Evolutionary conservation across 2,797 vertebrate genomes (phyloP).

Genomic region (Eleutherodactylus coqui): DNA sequence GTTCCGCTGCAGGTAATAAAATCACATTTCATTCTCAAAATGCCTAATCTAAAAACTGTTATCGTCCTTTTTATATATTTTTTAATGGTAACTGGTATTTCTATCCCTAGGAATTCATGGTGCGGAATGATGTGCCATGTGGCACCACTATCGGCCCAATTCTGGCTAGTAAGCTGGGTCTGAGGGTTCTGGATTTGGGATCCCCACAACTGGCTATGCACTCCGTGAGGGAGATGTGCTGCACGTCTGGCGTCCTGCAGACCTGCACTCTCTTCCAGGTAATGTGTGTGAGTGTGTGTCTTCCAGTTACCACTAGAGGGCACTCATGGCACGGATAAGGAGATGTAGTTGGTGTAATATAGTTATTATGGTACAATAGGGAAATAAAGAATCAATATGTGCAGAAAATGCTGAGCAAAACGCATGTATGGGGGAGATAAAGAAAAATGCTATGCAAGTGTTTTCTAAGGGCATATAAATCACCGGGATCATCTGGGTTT

Average conservation of each 20-base stretch:
- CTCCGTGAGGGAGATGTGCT: conserved; percentile 97
- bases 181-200: conserved; percentile 91
- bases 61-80: not conserved
- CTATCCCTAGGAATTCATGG: conserved; percentile 88
- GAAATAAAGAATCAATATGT: not conserved
- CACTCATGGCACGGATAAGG: not conserved
- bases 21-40: accelerated
- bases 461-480: not conserved
- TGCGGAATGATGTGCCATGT: conserved; percentile 91
- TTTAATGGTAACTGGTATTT: not conserved
- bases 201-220: conserved; percentile 96
- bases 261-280: conserved; percentile 93
- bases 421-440: not conserved
- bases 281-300: conserved; percentile 23
- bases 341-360: not conserved
- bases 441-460: not conserved
- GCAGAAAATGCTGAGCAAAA: not conserved
- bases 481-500: too few species aligned
- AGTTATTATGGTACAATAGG: not conserved
- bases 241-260: conserved; percentile 91
- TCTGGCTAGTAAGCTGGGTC: conserved; percentile 87
- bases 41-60: not conserved
- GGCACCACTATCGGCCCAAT: conserved; percentile 95
- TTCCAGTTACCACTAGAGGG: conserved; percentile 13
- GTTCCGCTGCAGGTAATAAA: conserved; percentile 90